Base-by-base conservation (phyloP, 92 coral and sea anemone species). In the Actinostola sp. region DNA sequence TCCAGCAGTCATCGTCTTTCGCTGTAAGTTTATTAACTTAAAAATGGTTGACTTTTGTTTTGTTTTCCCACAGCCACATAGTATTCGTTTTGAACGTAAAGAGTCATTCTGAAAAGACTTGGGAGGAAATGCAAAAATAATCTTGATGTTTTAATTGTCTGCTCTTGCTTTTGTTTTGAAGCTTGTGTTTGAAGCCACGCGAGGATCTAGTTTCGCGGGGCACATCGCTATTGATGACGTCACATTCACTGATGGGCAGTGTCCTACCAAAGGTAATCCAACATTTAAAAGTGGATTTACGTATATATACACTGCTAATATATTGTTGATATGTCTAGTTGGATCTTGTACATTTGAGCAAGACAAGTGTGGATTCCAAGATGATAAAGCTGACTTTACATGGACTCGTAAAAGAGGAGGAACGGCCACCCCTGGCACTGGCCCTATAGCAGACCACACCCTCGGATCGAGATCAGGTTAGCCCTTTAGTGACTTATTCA, bases 201-300 rank as follows among this genome's bases (percentile, higher is more conserved):
- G 78, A 34, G 93, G 83, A 28, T 1, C 31, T 0, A 35, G 82
- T 14, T 88, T 45, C 56, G 76, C 51, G 30, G 98, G 97, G 0
- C 84, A 88, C 49, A 93, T 93, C 56, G 85, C 97, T 32, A 79
- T 93, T 43, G 98, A 93, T 73, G 98, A 93, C 46, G 51, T 93
- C n/a, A 67, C 82, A 34, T 61, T 93, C 68, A 61, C 15, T 8
- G 39, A 72, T 76, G 97, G 92, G 17, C 34, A 71, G 2, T 93
- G 98, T 61, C 66, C 66, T 35, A 61, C 69, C 14, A 25, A 61
- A 55, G 81, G 89, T 89, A 14, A 8, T 71, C 55, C 32, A 36
- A 54, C 1, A 33, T 39, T 10, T 31, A 16, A 20, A 20, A 3
- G 19, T 14, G 54, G 16, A 39, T 39, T 39, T 39, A 7, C 7